phyloP scores from a whole-genome alignment of 1,140 invertebrate genomes.

The Myzus persicae region DNA sequence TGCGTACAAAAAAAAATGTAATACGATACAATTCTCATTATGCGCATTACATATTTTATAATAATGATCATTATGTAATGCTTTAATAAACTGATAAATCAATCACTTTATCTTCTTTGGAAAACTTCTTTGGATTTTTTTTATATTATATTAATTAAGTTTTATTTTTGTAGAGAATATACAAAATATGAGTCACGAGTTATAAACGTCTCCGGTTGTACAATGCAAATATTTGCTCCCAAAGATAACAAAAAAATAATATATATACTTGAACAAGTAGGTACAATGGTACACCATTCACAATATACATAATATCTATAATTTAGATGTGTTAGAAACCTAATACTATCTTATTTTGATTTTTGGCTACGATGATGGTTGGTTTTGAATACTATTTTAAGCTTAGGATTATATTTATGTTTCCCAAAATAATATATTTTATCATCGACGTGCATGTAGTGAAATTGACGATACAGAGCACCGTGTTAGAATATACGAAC shows the following conservation, averaged over 20 bases:
- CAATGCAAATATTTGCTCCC: no score
- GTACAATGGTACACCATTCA: no score
- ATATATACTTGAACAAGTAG: no score
- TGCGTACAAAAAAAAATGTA: background rate
- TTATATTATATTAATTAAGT: no score
- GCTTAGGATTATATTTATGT: background rate
- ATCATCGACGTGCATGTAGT: background rate
- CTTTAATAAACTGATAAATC: background rate
- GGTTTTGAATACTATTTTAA: background rate
- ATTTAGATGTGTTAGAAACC: no score
- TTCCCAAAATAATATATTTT: background rate
- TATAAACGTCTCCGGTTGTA: background rate
- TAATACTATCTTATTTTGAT: no score
- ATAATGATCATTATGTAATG: background rate
- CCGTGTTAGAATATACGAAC: background rate
- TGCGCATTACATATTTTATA: background rate
- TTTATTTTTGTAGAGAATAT: background rate
- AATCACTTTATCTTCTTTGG: background rate
- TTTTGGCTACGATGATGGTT: no score
- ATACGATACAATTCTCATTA: background rate
- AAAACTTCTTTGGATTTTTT: background rate
- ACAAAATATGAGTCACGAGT: background rate
- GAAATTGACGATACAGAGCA: background rate
- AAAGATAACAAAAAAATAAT: no score
- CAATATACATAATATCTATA: no score